Conservation (phyloP, 2,113 vertebrate genomes). For the Ceuthmochares aereus region DNA sequence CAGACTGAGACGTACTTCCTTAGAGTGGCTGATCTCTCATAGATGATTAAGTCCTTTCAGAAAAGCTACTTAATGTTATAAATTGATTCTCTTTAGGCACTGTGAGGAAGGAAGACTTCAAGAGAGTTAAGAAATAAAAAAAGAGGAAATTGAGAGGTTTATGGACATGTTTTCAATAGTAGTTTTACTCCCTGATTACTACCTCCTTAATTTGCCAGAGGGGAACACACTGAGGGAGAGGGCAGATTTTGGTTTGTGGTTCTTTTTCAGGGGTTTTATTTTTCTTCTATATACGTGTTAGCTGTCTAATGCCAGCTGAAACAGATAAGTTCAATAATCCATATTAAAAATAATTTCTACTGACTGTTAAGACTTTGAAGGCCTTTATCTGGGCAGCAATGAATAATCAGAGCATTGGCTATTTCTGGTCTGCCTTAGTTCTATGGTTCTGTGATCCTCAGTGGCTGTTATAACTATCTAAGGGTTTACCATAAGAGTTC, state of each 20-base stretch:
- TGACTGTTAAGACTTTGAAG: background rate
- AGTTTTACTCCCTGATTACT: background rate
- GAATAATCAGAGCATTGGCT: background rate
- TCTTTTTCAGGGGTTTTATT: background rate
- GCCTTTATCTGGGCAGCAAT: background rate
- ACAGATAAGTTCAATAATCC: background rate
- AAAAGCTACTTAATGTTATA: constrained; percentile 62
- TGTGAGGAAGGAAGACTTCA: background rate
- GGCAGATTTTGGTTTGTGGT: background rate
- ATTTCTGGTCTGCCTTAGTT: background rate
- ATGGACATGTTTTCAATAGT: background rate
- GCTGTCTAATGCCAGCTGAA: background rate
- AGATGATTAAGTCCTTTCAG: constrained; percentile 52
- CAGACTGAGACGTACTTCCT: constrained; percentile 3
- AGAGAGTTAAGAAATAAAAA: background rate
- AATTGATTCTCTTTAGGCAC: constrained; percentile 38
- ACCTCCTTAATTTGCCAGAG: background rate
- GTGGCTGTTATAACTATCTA: constrained; percentile 66
- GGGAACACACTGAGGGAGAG: accelerated
- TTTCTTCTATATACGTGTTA: background rate
- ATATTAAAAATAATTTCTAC: background rate
- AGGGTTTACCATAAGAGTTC: constrained; percentile 62
- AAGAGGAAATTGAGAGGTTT: background rate
- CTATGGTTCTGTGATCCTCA: constrained; percentile 1
- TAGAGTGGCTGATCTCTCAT: constrained; percentile 44